Base-by-base conservation (phyloP, 2,797 vertebrate genomes). In the Hoplostethus atlanticus region DNA sequence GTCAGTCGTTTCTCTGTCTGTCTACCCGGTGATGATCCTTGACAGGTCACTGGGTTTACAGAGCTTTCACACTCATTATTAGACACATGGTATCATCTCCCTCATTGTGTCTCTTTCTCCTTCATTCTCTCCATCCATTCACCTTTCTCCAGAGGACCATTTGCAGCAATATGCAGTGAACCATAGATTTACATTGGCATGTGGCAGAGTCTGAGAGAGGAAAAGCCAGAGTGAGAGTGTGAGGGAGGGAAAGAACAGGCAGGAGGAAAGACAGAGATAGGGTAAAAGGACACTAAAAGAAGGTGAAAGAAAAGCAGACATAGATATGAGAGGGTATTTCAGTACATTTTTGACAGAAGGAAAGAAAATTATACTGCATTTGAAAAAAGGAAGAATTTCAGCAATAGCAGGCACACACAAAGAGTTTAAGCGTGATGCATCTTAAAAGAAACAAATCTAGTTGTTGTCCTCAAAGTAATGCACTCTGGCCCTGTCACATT, bases 21-120 rank as follows among this genome's bases (percentile, higher is more conserved):
- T 64, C 65, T 50, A 34, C 59, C 62, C 51, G 31, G 4, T 58
- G 60, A 70, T 28, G 31, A 58, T 16, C 17, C 36, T 57, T 48
- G 7, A 79, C 69, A 80, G 59, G 52, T 81, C 54, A 63, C 60
- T 66, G 56, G 21, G 47, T 80, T 69, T 62, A 36, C n/a, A 13
- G 36, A 76, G 44, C 1, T 38, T 69, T 77, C 56, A 44, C 31
- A 25, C 53, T 68, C 11, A 50, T 64, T 53, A n/a, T 77, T 56
- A 71, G 50, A 52, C 56, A 21, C 21, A 21, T 21, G 21, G 21
- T 21, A 21, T 21, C 21, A 1, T 2, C 42, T 65, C 55, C n/a
- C 12, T 51, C 28, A 61, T 48, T 64, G 6, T 64, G 58, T 31
- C 25, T 47, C 38, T 34, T 28, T 25, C 30, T 2, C 38, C 30